Percentiles rank a stretch among this genome's conserved stretches.
Evolutionary conservation across 2,888 invertebrate species (phyloP).

Genomic region (Leptogaster cylindrica): DNA sequence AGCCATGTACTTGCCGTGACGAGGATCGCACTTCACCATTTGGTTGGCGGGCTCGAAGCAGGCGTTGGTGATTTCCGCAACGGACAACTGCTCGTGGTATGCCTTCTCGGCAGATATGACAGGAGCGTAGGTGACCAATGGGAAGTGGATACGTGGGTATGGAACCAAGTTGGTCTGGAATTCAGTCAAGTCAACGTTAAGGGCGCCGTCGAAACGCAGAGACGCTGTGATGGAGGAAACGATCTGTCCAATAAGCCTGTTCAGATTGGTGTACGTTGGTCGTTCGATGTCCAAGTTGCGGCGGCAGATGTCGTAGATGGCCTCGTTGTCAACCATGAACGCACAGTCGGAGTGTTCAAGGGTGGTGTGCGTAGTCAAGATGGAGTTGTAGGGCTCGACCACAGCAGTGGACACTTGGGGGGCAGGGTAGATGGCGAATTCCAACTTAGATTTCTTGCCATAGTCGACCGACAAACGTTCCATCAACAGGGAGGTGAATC

Average conservation of each 20-base stretch:
- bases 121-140: slow-evolving; percentile 83
- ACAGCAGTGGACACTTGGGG: slow-evolving; percentile 70
- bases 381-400: slow-evolving; percentile 94
- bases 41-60: slow-evolving; percentile 97
- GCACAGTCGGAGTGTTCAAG: slow-evolving; percentile 90
- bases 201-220: slow-evolving; percentile 83
- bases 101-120: slow-evolving; percentile 90
- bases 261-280: slow-evolving; percentile 91
- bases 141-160: slow-evolving; percentile 91
- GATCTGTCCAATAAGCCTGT: slow-evolving; percentile 89
- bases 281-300: slow-evolving; percentile 89
- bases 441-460: slow-evolving; percentile 70
- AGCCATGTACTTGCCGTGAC: slow-evolving; percentile 94
- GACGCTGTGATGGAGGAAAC: slow-evolving; percentile 87
- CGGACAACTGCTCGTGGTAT: slow-evolving; percentile 90
- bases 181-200: slow-evolving; percentile 87
- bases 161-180: slow-evolving; percentile 91
- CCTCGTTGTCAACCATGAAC: slow-evolving; percentile 88
- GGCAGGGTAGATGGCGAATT: slow-evolving; percentile 72
- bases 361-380: slow-evolving; percentile 88
- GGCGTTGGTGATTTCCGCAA: slow-evolving; percentile 92
- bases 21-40: slow-evolving; percentile 94
- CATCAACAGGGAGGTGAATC: slow-evolving; percentile 72
- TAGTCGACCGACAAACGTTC: slow-evolving; percentile 71
- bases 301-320: slow-evolving; percentile 86